Conservation (phyloP, 1,140 invertebrate genomes). For the Leguminivora glycinivorella region DNA sequence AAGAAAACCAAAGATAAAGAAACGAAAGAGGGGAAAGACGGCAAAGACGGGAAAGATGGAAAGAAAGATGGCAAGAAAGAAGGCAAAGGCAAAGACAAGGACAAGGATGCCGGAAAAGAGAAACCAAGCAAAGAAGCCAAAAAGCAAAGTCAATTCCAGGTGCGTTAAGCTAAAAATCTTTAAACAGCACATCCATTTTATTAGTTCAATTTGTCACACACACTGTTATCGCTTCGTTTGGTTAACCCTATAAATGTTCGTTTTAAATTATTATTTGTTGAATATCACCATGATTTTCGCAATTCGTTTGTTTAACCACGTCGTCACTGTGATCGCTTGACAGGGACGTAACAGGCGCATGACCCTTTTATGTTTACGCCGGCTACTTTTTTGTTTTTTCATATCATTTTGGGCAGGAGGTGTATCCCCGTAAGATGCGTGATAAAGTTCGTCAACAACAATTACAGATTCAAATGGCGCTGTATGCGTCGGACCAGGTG, state of each 20-base stretch:
- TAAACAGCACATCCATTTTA: constrained; percentile 67
- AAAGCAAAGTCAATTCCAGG: constrained; percentile 83
- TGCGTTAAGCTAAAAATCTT: constrained; percentile 54
- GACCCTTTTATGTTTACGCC: constrained; percentile 74
- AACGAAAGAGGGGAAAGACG: constrained; percentile 77
- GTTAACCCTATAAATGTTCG: constrained; percentile 54
- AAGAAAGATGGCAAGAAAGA: constrained; percentile 81
- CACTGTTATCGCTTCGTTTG: constrained; percentile 60
- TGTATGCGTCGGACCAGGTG: constrained; percentile 79
- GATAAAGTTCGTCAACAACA: constrained; percentile 83
- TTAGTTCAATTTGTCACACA: constrained; percentile 51
- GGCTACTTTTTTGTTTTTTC: constrained; percentile 78
- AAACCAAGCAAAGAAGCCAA: constrained; percentile 81
- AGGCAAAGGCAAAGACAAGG: constrained; percentile 79
- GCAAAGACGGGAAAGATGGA: constrained; percentile 80
- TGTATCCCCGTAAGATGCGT: constrained; percentile 86
- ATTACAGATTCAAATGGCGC: constrained; percentile 78
- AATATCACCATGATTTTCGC: constrained; percentile 49
- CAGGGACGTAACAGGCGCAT: constrained; percentile 66
- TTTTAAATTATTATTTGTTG: constrained; percentile 47
- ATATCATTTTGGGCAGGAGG: constrained; percentile 81
- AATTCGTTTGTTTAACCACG: constrained; percentile 55
- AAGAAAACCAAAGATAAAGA: constrained; percentile 83
- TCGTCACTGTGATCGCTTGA: constrained; percentile 58
- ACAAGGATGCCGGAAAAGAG: constrained; percentile 77